Conservation (phyloP, 1,140 invertebrate species). For the Hydropsyche tenuis region DNA sequence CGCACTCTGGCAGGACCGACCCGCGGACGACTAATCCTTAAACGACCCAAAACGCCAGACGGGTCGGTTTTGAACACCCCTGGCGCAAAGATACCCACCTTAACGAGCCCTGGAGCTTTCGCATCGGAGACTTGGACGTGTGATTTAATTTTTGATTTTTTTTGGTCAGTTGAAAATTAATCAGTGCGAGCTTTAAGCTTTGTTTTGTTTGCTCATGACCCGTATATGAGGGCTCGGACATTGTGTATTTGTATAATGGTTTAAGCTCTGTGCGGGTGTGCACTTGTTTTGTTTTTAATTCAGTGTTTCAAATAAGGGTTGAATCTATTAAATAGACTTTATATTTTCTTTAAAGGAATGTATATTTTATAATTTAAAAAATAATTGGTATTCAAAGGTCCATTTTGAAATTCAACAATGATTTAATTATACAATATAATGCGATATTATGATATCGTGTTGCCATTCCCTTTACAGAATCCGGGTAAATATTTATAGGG, state of each 20-base stretch:
- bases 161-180: too few species aligned
- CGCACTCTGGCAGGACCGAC: conserved; percentile 43
- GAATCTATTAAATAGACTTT: too few species aligned
- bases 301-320: too few species aligned
- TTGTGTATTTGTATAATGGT: not conserved
- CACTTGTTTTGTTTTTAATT: too few species aligned
- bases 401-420: not conserved
- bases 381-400: not conserved
- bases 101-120: too few species aligned
- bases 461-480: too few species aligned
- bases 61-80: not conserved
- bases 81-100: not conserved
- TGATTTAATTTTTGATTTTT: too few species aligned
- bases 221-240: too few species aligned
- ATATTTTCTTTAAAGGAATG: too few species aligned
- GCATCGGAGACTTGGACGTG: too few species aligned
- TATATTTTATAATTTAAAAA: not conserved
- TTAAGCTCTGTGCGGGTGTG: too few species aligned
- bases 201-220: not conserved
- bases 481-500: not conserved
- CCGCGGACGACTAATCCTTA: conserved; percentile 9
- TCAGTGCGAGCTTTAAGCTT: too few species aligned
- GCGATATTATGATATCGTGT: not conserved
- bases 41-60: conserved; percentile 23
- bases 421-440: not conserved